Percentiles rank a stretch among this genome's conserved stretches.
Evolutionary conservation across 2,888 invertebrate genomes (phyloP).

Genomic region (Melanotus villosus): DNA sequence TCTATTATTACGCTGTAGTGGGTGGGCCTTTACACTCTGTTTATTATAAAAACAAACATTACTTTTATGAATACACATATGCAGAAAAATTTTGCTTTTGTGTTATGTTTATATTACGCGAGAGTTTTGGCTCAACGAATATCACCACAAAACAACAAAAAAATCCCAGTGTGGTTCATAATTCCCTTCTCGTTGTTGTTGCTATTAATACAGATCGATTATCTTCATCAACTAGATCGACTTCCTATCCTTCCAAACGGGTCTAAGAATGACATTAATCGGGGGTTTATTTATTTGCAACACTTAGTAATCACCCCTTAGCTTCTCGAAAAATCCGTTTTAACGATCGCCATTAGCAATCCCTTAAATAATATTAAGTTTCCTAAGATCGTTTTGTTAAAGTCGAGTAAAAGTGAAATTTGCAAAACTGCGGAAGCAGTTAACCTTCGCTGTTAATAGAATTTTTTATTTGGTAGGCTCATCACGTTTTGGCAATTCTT

Average conservation of each 20-base stretch:
- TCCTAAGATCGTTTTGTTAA: neutral
- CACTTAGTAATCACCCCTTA: neutral
- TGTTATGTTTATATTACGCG: too few relatives aligned
- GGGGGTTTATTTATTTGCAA: constrained; percentile 1
- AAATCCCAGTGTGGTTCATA: neutral
- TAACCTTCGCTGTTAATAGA: constrained; percentile 24
- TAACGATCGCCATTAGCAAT: constrained; percentile 3
- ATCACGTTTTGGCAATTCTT: constrained; percentile 30
- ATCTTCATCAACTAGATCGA: neutral
- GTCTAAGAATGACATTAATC: constrained; percentile 7
- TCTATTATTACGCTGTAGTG: too few relatives aligned
- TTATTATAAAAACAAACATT: neutral
- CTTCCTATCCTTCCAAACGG: neutral
- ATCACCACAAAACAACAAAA: neutral
- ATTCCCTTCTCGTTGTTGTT: neutral
- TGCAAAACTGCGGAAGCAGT: constrained; percentile 10
- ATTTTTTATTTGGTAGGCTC: constrained; percentile 24
- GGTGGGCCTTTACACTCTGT: too few relatives aligned
- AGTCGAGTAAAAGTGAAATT: neutral
- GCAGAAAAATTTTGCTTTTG: neutral
- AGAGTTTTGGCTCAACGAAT: too few relatives aligned
- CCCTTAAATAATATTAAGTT: neutral
- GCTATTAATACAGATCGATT: constrained; percentile 4
- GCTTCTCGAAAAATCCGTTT: neutral
- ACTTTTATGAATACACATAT: neutral